Evolutionary conservation across 2,888 invertebrate species (phyloP), one percentile per base, ranked within the genome.

Genomic region (Aquatica leii): DNA sequence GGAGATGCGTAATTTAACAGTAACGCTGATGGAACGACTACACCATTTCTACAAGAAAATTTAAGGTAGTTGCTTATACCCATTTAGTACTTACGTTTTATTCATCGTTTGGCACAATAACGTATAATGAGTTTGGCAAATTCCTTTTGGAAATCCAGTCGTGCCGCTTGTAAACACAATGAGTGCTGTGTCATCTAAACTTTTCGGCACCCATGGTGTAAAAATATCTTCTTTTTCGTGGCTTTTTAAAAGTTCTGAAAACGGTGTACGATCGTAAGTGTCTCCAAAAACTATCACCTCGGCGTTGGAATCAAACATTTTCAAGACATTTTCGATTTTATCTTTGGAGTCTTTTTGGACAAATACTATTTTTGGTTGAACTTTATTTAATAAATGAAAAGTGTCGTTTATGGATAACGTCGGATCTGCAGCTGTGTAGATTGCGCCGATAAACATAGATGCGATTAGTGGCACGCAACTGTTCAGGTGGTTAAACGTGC

Each of bases 161-260:
- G 73, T 69, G 12, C 73, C 73, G 49, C 73, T 73, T 50, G 70
- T 71, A 52, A 71, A 73, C 20, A 71, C 40, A 50, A 73, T 68
- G 0, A 68, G 21, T 0, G 59, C 60, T 2, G 68, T 69, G 6
- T 69, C 67, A 8, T 51, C 20, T 6, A 66, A 40, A 51, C 59
- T 64, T 8, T 57, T 46, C 5, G 48, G 41, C 14, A 12, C 52
- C 8, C 49, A 49, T 6, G 69, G 69, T 17, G 41, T 35, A 60
- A 71, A 73, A 5, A 53, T 40, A 2, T 56, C 37, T 40, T 71
- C 71, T 1, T 61, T 60, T 1, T 46, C 40, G 1, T 21, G 9
- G 6, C 9, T 14, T 9, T 12, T n/a, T 34, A 51, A 34, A 15
- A 51, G n/a, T 34, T 31, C 34, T 15, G 12, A 8, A 51, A 51